Base-by-base conservation (phyloP, 2,797 vertebrate species). In the Diglossa cyanea region DNA sequence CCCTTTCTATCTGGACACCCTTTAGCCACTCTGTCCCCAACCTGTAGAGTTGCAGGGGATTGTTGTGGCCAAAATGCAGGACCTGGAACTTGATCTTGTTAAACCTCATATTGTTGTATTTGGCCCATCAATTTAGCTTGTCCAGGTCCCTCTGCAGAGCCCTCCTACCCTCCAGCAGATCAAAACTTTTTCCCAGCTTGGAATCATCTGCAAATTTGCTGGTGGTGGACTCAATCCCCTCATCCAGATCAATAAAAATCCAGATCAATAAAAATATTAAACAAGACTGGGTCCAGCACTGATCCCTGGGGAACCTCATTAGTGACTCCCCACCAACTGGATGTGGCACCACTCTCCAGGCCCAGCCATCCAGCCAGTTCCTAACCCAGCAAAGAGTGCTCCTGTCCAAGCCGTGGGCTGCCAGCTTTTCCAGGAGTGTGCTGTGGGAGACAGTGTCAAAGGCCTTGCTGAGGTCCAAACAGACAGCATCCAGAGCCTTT, bases 311-410 rank as follows among this genome's bases (percentile, higher is more conserved):
- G 16, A 30, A 19, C 60, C 24, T 12, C 3, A 3, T 28, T 10
- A 44, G 20, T 14, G 25, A 16, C 8, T 63, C 10, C 3, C 4
- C 48, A 63, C 10, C 25, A 35, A 3, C 6, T 35, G 39, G 39
- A 35, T 19, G 20, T 53, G n/a, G 12, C 20, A 30, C 7, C 16
- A 16, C 26, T 45, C n/a, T 44, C 60, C 30, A n/a, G 39, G 7
- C 48, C 15, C 0, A 0, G 60, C 9, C 47, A 30, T 35, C 2
- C 19, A 14, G 9, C 37, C 47, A 33, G 15, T 44, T 62, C 9
- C 1, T 15, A 51, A 35, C 16, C 11, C 39, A 44, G 31, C 9
- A 11, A 1, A 44, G 39, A 30, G 11, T 9, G 25, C 5, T 24
- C 20, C 48, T 24, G 7, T 35, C 31, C 60, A 44, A 76, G 48